Evolutionary conservation across 2,888 invertebrate genomes (phyloP).

Genomic region (Ferrisia virgata): DNA sequence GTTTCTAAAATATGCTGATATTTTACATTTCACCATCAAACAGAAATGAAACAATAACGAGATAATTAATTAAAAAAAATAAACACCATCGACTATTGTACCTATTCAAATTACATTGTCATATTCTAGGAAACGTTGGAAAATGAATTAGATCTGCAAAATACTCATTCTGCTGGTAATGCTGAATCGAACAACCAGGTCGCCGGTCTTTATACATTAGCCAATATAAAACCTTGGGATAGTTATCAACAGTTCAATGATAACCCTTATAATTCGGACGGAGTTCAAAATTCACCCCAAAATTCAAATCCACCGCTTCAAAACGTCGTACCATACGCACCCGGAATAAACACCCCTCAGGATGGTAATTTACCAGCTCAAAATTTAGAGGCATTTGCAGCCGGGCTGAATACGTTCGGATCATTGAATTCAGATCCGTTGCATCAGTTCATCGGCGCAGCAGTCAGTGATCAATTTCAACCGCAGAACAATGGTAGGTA

Average conservation of each 20-base stretch:
- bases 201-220: background rate
- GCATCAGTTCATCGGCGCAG: background rate
- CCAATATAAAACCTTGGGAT: background rate
- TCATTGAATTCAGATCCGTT: background rate
- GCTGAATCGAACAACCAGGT: background rate
- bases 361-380: background rate
- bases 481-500: background rate
- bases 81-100: background rate
- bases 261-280: background rate
- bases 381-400: background rate
- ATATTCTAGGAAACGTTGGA: background rate
- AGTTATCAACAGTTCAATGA: background rate
- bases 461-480: background rate
- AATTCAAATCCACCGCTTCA: background rate
- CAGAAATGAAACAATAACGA: background rate
- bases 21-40: no score
- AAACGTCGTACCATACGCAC: background rate
- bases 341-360: background rate
- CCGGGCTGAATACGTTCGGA: background rate
- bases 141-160: background rate
- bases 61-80: background rate
- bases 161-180: background rate
- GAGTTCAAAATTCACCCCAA: background rate
- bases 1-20: no score
- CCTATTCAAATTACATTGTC: background rate